These are phyloP conservation scores for Sus cebifrons DNA, from an alignment of 2,797 vertebrate genomes.

Conservation along the genomic window DNA sequence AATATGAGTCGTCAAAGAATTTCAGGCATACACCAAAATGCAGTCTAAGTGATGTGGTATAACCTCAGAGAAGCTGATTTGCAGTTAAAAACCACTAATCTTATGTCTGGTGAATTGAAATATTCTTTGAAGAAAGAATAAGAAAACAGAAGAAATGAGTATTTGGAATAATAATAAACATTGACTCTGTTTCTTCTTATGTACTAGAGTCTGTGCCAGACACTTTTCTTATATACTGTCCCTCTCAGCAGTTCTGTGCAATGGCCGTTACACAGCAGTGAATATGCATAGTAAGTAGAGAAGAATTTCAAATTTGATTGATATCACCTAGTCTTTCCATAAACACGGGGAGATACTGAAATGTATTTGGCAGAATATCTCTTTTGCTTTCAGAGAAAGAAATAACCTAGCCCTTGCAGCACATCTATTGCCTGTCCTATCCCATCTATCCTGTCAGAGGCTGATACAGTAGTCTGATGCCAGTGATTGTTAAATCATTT, in stretches of 20 bases:
- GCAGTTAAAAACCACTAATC: slow-evolving; percentile 37
- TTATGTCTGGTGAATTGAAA: slow-evolving; percentile 43
- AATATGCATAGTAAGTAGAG: slow-evolving; percentile 44
- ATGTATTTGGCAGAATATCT: slow-evolving; percentile 20
- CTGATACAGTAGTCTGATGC: not conserved
- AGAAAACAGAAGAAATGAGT: slow-evolving; percentile 28
- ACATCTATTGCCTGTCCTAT: not conserved
- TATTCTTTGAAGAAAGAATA: slow-evolving; percentile 56
- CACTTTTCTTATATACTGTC: not conserved
- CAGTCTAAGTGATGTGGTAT: not conserved
- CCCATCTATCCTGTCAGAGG: not conserved
- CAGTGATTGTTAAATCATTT: slow-evolving; percentile 45
- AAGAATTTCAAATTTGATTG: slow-evolving; percentile 61
- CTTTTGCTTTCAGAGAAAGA: not conserved
- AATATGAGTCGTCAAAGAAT: slow-evolving; percentile 53
- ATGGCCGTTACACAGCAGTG: slow-evolving; percentile 1
- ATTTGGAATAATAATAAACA: slow-evolving; percentile 30
- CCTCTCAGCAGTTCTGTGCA: not conserved
- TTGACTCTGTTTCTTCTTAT: slow-evolving; percentile 20
- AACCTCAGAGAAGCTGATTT: slow-evolving; percentile 24
- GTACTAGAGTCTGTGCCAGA: not conserved
- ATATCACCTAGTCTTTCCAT: slow-evolving; percentile 22
- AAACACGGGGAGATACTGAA: slow-evolving; percentile 16
- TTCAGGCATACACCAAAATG: slow-evolving; percentile 8
- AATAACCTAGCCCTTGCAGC: not conserved